Evolutionary conservation across 1,140 invertebrate species (phyloP).

Genomic region (Drosophila hydei): DNA sequence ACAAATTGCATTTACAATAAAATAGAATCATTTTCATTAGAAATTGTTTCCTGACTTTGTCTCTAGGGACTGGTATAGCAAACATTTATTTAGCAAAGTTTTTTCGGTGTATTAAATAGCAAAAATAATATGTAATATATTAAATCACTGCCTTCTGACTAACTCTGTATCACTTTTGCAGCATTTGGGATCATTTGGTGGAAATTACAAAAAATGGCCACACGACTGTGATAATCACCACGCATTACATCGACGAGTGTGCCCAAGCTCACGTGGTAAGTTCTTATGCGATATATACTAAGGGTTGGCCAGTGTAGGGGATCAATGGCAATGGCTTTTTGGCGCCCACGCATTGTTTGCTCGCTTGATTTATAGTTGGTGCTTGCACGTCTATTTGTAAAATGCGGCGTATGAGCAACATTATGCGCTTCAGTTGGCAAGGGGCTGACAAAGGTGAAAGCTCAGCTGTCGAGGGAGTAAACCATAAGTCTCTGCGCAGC

Average conservation of each 20-base stretch:
- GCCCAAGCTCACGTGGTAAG: slow-evolving; percentile 92
- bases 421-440: slow-evolving; percentile 45
- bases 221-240: slow-evolving; percentile 98
- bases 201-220: slow-evolving; percentile 93
- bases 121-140: not conserved
- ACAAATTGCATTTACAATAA: not conserved
- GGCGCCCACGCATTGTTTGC: slow-evolving; percentile 73
- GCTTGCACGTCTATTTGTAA: slow-evolving; percentile 69
- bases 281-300: slow-evolving; percentile 45
- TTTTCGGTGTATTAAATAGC: not conserved
- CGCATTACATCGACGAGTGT: slow-evolving; percentile 99
- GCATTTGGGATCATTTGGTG: slow-evolving; percentile 97
- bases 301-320: not conserved
- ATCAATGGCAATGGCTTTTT: slow-evolving; percentile 57
- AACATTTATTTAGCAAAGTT: no score
- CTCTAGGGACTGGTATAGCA: no score
- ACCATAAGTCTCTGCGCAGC: slow-evolving; percentile 32
- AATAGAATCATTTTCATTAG: not conserved
- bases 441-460: slow-evolving; percentile 65
- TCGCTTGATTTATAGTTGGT: slow-evolving; percentile 67
- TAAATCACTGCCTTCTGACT: slow-evolving; percentile 28
- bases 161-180: slow-evolving; percentile 83
- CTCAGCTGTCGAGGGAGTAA: slow-evolving; percentile 55
- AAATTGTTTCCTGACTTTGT: not conserved
- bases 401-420: slow-evolving; percentile 76